A percentile compares a stretch with the other conserved stretches of the same genome.
Evolutionary conservation across 2,888 invertebrate genomes (phyloP).

Genomic region (Lasioglossum lativentre): DNA sequence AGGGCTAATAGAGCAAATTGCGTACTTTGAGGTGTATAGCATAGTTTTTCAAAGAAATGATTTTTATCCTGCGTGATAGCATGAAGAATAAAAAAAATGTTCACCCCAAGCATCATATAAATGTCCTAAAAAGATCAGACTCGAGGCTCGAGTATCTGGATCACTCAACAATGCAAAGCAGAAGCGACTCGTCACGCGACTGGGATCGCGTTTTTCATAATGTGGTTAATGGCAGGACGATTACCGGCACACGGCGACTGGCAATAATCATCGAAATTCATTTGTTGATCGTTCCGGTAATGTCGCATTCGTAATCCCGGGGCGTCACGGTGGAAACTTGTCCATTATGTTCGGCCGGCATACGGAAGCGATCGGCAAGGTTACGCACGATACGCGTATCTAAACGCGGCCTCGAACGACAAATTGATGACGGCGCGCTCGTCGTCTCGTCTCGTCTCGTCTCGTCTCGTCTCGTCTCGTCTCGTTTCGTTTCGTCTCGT

Average conservation of each 20-base stretch:
- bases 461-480: slow-evolving; percentile 30
- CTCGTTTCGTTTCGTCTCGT: slow-evolving; percentile 43
- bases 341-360: slow-evolving; percentile 53
- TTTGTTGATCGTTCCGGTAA: neutral
- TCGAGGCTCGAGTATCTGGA: neutral
- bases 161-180: neutral
- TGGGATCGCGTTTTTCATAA: neutral
- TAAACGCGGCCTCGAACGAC: slow-evolving; percentile 59
- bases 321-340: slow-evolving; percentile 30
- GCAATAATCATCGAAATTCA: slow-evolving; percentile 6
- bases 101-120: too few relatives aligned
- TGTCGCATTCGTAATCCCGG: slow-evolving; percentile 47
- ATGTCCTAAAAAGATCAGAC: neutral
- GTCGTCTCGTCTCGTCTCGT: slow-evolving; percentile 26
- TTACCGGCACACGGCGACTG: neutral
- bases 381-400: slow-evolving; percentile 52
- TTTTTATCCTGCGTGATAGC: neutral
- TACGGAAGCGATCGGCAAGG: slow-evolving; percentile 62
- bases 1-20: neutral
- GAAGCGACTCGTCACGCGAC: slow-evolving; percentile 6
- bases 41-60: neutral
- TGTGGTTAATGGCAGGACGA: neutral
- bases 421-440: slow-evolving; percentile 60
- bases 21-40: neutral
- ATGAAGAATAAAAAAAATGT: neutral